Percentiles rank a stretch among this genome's conserved stretches.
Evolutionary conservation across 2,113 vertebrate species (phyloP).

Genomic region (Corythornis madagascariensis): DNA sequence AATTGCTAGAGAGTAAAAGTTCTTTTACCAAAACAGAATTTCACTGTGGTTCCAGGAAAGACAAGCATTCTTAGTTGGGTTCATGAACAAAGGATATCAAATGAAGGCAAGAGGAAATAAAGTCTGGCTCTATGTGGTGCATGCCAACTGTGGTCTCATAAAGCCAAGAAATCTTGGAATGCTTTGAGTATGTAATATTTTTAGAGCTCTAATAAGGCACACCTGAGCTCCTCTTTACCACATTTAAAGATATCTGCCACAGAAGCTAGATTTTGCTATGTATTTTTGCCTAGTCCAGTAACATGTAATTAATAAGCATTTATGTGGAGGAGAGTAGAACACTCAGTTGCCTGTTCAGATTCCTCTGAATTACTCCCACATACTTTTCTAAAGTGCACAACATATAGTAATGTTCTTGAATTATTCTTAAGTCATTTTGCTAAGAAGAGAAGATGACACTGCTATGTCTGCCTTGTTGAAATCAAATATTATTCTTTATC

Average conservation of each 20-base stretch:
- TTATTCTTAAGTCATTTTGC: slow-evolving; percentile 18
- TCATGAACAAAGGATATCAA: slow-evolving; percentile 20
- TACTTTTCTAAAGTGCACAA: slow-evolving; percentile 27
- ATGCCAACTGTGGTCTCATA: slow-evolving; percentile 28
- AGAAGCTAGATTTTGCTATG: slow-evolving; percentile 3
- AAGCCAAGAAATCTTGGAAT: slow-evolving; percentile 48
- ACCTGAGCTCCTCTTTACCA: slow-evolving; percentile 43
- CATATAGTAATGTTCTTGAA: slow-evolving; percentile 6
- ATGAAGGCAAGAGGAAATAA: slow-evolving; percentile 45
- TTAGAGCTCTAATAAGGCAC: slow-evolving; percentile 45
- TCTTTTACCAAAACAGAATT: neutral
- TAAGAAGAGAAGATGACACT: slow-evolving; percentile 12
- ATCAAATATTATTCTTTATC: slow-evolving; percentile 4
- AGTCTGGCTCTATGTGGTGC: neutral
- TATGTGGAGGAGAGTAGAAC: slow-evolving; percentile 15
- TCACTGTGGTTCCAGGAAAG: neutral
- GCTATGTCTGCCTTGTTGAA: neutral
- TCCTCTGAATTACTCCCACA: slow-evolving; percentile 42
- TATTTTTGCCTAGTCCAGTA: slow-evolving; percentile 29
- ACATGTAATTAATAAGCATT: slow-evolving; percentile 26
- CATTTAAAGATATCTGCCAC: slow-evolving; percentile 31
- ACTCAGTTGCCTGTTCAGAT: neutral
- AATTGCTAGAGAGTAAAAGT: neutral
- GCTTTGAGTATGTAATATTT: slow-evolving; percentile 26
- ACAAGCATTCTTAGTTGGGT: neutral